These are phyloP conservation scores for Autographa gamma DNA, from an alignment of 2,888 invertebrate genomes.

Conservation along the genomic window DNA sequence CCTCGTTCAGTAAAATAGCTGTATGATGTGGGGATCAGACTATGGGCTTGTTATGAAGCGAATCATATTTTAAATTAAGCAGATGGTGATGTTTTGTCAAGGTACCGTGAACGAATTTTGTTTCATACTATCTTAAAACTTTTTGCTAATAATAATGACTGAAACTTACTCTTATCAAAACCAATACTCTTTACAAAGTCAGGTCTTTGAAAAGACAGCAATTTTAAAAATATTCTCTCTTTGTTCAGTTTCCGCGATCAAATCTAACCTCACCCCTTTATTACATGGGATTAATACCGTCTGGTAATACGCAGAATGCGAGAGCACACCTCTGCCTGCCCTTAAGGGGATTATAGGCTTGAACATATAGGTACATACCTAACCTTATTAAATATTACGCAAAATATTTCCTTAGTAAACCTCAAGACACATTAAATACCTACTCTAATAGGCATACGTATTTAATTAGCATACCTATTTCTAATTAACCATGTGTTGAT, in stretches of 20 bases:
- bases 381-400: not conserved
- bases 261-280: constrained; percentile 2
- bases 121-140: not conserved
- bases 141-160: not conserved
- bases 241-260: not conserved
- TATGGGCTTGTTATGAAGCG: constrained; percentile 36
- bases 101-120: not conserved
- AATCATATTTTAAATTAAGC: not conserved
- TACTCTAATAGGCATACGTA: not conserved
- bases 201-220: not conserved
- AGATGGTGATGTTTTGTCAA: not conserved
- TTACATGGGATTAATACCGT: constrained; percentile 4
- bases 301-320: constrained; percentile 1
- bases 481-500: constrained; percentile 1
- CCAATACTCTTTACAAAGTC: not conserved
- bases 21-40: constrained; percentile 62
- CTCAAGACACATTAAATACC: not conserved
- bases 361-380: not conserved
- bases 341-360: not conserved
- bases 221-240: not conserved
- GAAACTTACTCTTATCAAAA: not conserved
- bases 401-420: not conserved
- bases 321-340: not conserved
- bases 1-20: constrained; percentile 71
- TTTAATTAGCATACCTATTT: constrained; percentile 11